These are phyloP conservation scores for Lasioglossum villosulum DNA, from an alignment of 2,888 invertebrate species.

Conservation along the genomic window DNA sequence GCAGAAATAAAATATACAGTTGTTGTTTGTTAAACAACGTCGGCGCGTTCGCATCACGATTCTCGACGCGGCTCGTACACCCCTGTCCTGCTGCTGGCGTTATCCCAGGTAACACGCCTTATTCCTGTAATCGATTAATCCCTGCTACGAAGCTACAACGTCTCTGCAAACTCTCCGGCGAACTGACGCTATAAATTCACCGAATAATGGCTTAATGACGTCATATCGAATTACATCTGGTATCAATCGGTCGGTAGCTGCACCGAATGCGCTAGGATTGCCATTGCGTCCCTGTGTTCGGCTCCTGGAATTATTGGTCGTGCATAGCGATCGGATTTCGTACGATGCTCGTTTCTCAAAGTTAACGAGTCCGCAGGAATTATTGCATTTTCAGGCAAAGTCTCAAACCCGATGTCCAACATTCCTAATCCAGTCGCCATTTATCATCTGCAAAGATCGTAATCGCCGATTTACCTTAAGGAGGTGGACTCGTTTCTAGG, in stretches of 20 bases:
- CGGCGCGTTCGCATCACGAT: neutral
- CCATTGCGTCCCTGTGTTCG: constrained; percentile 26
- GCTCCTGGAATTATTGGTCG: constrained; percentile 55
- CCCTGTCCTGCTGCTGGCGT: neutral
- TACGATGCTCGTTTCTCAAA: constrained; percentile 50
- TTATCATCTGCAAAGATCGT: too few relatives aligned
- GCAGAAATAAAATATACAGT: neutral
- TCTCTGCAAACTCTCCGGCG: constrained; percentile 36
- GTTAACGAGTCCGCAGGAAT: constrained; percentile 59
- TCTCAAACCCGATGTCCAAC: neutral
- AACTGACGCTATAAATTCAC: constrained; percentile 33
- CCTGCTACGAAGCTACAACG: constrained; percentile 18
- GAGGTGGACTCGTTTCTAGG: too few relatives aligned
- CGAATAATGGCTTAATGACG: constrained; percentile 57
- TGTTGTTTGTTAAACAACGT: neutral
- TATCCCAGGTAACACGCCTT: constrained; percentile 12
- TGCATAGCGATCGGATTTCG: constrained; percentile 60
- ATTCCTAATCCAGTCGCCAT: neutral
- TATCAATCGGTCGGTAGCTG: constrained; percentile 36
- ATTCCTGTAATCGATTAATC: constrained; percentile 25
- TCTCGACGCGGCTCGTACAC: neutral
- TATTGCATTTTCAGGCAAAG: constrained; percentile 26
- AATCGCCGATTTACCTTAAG: too few relatives aligned
- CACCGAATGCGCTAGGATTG: constrained; percentile 41
- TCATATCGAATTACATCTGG: constrained; percentile 52